Percentiles rank a stretch among this genome's conserved stretches.
These are phyloP conservation scores for Yasuhikotakia modesta DNA, from an alignment of 2,797 vertebrate genomes.

Conservation along the genomic window DNA sequence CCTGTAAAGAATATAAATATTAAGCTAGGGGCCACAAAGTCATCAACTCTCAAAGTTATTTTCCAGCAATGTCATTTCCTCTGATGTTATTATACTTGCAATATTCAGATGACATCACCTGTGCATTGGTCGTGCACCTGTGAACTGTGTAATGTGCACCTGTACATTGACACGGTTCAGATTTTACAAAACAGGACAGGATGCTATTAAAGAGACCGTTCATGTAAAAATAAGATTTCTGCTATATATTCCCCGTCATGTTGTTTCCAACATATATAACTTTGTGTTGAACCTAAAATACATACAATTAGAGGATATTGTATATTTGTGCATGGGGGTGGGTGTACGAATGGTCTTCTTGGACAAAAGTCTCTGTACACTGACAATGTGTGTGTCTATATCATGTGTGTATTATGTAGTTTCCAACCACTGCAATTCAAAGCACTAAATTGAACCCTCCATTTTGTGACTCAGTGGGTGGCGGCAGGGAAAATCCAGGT, in stretches of 20 bases:
- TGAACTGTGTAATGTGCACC: no score
- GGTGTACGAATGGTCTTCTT: not conserved
- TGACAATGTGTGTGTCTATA: conserved; percentile 8
- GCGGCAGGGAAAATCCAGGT: conserved; percentile 32
- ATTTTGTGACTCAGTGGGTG: conserved; percentile 31
- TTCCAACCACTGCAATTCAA: conserved; percentile 24
- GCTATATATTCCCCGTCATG: no score
- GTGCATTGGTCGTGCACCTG: not conserved
- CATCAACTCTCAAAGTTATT: conserved; percentile 51
- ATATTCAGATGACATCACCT: conserved; percentile 61
- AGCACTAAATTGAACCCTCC: conserved; percentile 26
- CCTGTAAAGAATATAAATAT: conserved; percentile 55
- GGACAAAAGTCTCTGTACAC: not conserved
- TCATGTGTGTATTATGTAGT: conserved; percentile 20
- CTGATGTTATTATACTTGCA: conserved; percentile 63
- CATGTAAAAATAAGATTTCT: no score
- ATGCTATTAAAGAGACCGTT: no score
- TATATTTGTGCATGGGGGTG: not conserved
- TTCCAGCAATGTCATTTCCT: conserved; percentile 61
- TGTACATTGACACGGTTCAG: no score
- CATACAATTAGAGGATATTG: no score
- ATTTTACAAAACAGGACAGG: no score
- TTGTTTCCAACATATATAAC: no score
- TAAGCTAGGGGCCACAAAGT: conserved; percentile 35
- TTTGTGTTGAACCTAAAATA: no score